These are phyloP conservation scores for Ganaspis brasiliensis DNA, from an alignment of 2,888 invertebrate species.

Conservation along the genomic window DNA sequence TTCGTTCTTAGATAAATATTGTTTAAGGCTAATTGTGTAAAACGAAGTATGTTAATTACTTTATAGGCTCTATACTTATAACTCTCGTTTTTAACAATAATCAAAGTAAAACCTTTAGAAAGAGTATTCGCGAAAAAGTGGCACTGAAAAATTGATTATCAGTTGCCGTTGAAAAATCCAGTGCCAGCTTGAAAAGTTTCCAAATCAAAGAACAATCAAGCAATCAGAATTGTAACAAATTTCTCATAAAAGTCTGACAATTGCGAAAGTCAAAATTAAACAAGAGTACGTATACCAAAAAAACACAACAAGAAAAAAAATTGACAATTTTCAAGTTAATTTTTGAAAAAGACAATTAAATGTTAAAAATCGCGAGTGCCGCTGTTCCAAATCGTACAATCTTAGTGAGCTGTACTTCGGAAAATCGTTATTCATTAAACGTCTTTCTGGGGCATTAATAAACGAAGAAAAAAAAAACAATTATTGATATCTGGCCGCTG, in stretches of 20 bases:
- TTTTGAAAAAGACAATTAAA: conserved; percentile 23
- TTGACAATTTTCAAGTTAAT: conserved; percentile 45
- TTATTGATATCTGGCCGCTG: conserved; percentile 59
- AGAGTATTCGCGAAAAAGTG: conserved; percentile 27
- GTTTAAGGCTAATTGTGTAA: conserved; percentile 45
- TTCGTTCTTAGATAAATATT: conserved; percentile 18
- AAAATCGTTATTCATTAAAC: conserved; percentile 46
- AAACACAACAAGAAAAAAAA: conserved; percentile 28
- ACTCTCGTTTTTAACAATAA: conserved; percentile 37
- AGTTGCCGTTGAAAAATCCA: conserved; percentile 2
- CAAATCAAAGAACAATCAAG: conserved; percentile 27
- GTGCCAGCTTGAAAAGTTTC: conserved; percentile 28
- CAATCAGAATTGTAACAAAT: background rate
- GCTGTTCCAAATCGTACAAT: conserved; percentile 63
- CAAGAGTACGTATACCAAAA: conserved; percentile 35
- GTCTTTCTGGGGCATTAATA: conserved; percentile 59
- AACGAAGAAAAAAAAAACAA: conserved; percentile 30
- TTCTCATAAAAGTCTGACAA: conserved; percentile 31
- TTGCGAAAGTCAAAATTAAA: conserved; percentile 40
- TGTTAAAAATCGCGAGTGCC: conserved; percentile 47
- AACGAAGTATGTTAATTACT: conserved; percentile 45
- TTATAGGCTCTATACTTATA: conserved; percentile 43
- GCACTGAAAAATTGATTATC: conserved; percentile 4
- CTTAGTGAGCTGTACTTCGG: conserved; percentile 45
- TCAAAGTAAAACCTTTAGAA: conserved; percentile 29